Base-by-base conservation (phyloP, 2,888 invertebrate species). In the Aelia acuminata region DNA sequence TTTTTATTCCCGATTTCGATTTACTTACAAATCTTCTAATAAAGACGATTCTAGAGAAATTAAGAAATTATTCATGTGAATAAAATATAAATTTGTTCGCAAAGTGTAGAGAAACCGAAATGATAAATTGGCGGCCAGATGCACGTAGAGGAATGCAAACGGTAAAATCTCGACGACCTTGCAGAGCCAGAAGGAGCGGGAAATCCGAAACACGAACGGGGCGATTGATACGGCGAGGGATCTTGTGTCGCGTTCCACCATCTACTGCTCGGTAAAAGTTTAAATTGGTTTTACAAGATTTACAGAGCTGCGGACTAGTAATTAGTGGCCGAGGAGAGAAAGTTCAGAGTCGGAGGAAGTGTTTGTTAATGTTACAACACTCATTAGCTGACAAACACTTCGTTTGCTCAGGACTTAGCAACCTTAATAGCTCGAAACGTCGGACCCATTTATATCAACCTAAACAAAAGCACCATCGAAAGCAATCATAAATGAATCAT, bases 121-220 rank as follows among this genome's bases (percentile, higher is more conserved):
- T 35, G 7, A 18, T 70, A 70, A 31, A 70, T 35, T 35, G 63
- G 7, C 5, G 18, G 20, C 31, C 80, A 80, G 80, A 80, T 80
- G 80, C 80, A 80, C 80, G 43, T n/a, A 80, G n/a, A 80, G 43
- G 80, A 80, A 80, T 80, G 80, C 43, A 80, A 80, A 80, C 63
- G 80, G 80, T 47, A 47, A 80, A 80, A 80, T 47, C n/a, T n/a
- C 0, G 80, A 47, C 80, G 80, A n/a, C 80, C 80, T 80, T 80
- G 80, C 43, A 18, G 10, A 39, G 75, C 39, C 75, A 13, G 80
- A n/a, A 47, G 39, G 80, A 43, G 80, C 80, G 80, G 80, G 39
- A 80, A 80, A 80, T 80, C 39, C 22, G 80, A 80, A 80, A 43
- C n/a, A 80, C 22, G 43, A 80, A 80, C n/a, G 43, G n/a, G 47